Evolutionary conservation across 2,888 invertebrate species (phyloP).

Genomic region (Sthenelais limicola): DNA sequence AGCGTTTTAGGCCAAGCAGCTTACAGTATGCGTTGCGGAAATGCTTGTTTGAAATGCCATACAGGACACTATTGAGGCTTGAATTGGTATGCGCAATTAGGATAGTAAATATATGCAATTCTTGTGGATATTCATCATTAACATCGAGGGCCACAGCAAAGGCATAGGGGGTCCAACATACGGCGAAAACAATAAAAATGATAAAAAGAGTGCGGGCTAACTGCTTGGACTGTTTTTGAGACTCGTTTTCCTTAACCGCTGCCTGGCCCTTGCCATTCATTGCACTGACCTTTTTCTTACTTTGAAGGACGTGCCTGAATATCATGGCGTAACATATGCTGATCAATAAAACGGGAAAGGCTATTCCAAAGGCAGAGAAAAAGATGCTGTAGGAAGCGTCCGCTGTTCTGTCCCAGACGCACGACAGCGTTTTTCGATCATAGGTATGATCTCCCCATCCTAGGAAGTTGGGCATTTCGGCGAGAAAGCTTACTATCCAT

Average conservation of each 20-base stretch:
- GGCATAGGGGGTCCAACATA: conserved; percentile 35
- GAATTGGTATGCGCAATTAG: conserved; percentile 8
- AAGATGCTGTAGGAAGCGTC: conserved; percentile 51
- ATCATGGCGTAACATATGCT: conserved; percentile 42
- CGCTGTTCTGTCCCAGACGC: conserved; percentile 53
- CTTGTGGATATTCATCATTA: conserved; percentile 20
- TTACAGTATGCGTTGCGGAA: conserved; percentile 7
- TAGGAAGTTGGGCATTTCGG: conserved; percentile 50
- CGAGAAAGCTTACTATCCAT: conserved; percentile 52
- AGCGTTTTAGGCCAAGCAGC: conserved; percentile 3
- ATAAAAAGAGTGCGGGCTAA: conserved; percentile 13
- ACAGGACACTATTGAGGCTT: neutral
- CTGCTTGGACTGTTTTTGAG: neutral
- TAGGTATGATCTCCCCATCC: conserved; percentile 55
- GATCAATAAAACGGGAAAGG: conserved; percentile 41
- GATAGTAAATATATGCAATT: neutral
- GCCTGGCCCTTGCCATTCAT: neutral
- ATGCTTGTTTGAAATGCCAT: conserved; percentile 14
- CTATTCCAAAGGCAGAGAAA: conserved; percentile 49
- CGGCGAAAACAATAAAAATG: conserved; percentile 21
- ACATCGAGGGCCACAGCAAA: conserved; percentile 5
- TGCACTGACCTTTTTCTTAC: conserved; percentile 11
- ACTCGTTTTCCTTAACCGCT: neutral
- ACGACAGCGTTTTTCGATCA: conserved; percentile 53
- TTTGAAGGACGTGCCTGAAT: conserved; percentile 34